Evolutionary conservation across 2,888 invertebrate species (phyloP), one percentile per base, ranked within the genome.

Genomic region (Exephanes ischioxanthus): DNA sequence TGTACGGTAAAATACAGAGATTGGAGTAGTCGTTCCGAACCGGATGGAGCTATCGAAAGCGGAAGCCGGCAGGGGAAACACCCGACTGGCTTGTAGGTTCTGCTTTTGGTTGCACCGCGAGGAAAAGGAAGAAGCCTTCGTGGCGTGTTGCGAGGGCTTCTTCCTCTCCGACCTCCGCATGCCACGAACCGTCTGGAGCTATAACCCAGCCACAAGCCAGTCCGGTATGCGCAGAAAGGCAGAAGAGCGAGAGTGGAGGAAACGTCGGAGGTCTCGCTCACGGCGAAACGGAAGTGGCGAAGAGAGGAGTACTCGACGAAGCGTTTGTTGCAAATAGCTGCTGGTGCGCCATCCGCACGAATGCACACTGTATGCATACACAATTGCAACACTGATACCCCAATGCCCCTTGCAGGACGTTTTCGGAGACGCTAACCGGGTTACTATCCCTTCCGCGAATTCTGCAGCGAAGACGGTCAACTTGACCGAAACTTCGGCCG

Each of bases 31-130:
- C 85, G 85, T 85, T 85, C 66, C 51, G 80, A 76, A 70, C 80
- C 83, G 86, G 86, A 86, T 78, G 83, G 63, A 73, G 73, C 86
- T 83, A 86, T 86, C 86, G 83, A 77, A 70, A 86, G 68, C 86
- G 86, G 86, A 86, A 80, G 83, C 71, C 51, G 19, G 45, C 55
- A 33, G 70, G 83, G 86, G 83, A 86, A 86, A 80, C 73, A 78
- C 80, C 83, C 58, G 72, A 75, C 70, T 80, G 77, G 76, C 79
- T 81, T 58, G 73, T 9, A 11, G 51, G 19, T 76, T 71, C 75
- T 85, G 80, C 67, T 76, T 55, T 72, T 33, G 33, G 58, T 22
- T 37, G 78, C 67, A 30, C 33, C 70, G 72, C 16, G 33, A 53
- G 68, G 67, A 79, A 80, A 77, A 83, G 83, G 85, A 83, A 76